Evolutionary conservation across 2,113 vertebrate genomes (phyloP).

Genomic region (Ovibos moschatus): DNA sequence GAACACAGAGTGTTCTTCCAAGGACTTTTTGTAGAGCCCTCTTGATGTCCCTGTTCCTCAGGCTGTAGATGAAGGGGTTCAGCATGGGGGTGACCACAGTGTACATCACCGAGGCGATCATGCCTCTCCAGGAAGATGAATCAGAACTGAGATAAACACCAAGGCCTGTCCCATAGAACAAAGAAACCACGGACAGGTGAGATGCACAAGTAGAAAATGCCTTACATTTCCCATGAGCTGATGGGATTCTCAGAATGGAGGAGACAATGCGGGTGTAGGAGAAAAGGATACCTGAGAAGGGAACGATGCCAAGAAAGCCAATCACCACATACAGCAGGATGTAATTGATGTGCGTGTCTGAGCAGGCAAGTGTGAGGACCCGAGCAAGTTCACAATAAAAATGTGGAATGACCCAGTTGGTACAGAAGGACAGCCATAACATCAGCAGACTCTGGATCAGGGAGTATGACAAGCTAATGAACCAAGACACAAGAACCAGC

Average conservation of each 20-base stretch:
- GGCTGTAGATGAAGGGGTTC: constrained; percentile 48
- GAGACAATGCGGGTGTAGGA: constrained; percentile 45
- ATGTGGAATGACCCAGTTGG: background rate
- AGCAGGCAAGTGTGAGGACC: background rate
- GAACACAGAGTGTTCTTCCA: background rate
- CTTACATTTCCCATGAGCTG: constrained; percentile 27
- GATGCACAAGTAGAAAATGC: constrained; percentile 62
- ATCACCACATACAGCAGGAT: background rate
- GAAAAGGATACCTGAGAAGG: constrained; percentile 47
- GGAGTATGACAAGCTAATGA: constrained; percentile 22
- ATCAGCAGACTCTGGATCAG: constrained; percentile 39
- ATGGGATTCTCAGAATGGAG: constrained; percentile 47
- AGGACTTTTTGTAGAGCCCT: background rate
- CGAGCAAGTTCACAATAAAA: constrained; percentile 55
- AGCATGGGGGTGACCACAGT: constrained; percentile 49
- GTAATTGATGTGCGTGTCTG: constrained; percentile 19
- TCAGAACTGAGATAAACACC: constrained; percentile 38
- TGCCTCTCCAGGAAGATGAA: background rate
- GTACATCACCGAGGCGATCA: constrained; percentile 24
- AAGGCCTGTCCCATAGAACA: constrained; percentile 55
- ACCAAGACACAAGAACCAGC: constrained; percentile 36
- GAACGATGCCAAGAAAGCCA: constrained; percentile 16
- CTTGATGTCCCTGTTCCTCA: constrained; percentile 47
- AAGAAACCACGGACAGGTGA: constrained; percentile 45
- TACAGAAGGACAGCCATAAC: constrained; percentile 35